These are phyloP conservation scores for Cisticola juncidis DNA, from an alignment of 2,113 vertebrate genomes.

Conservation along the genomic window DNA sequence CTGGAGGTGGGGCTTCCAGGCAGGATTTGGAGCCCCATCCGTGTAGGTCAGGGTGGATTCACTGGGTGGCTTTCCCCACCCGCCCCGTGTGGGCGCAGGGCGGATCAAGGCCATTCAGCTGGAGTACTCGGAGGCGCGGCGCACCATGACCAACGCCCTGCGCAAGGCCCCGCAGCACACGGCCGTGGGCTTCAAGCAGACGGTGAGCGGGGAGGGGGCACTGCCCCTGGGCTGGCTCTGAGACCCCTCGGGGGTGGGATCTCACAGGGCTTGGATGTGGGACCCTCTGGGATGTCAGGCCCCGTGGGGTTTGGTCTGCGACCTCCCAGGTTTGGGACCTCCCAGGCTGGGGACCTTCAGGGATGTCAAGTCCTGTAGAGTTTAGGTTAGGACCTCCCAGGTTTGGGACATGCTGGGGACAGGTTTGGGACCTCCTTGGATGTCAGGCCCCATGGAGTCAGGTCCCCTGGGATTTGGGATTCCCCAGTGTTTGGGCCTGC, in stretches of 20 bases:
- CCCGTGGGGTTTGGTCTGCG: rapidly evolving
- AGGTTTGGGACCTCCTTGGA: background rate
- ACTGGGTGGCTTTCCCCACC: background rate
- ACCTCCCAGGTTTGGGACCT: background rate
- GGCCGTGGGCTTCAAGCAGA: conserved; percentile 96
- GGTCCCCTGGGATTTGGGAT: background rate
- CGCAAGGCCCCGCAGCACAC: conserved; percentile 97
- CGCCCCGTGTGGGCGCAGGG: conserved; percentile 68
- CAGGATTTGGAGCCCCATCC: background rate
- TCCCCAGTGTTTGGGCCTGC: background rate
- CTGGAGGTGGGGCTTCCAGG: background rate
- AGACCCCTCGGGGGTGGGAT: background rate
- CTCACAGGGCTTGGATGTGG: background rate
- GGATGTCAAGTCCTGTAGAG: background rate
- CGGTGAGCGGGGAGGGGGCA: conserved; percentile 71
- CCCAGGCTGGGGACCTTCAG: background rate
- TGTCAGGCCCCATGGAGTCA: background rate
- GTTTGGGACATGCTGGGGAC: background rate
- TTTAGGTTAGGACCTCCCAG: background rate
- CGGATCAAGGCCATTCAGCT: conserved; percentile 97
- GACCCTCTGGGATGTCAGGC: background rate
- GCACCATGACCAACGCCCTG: conserved; percentile 95
- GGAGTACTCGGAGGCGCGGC: conserved; percentile 92
- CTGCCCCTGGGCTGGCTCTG: background rate
- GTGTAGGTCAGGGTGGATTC: background rate